Evolutionary conservation across 23 tunicate species (phyloP).

Genomic region (Styela clava): DNA sequence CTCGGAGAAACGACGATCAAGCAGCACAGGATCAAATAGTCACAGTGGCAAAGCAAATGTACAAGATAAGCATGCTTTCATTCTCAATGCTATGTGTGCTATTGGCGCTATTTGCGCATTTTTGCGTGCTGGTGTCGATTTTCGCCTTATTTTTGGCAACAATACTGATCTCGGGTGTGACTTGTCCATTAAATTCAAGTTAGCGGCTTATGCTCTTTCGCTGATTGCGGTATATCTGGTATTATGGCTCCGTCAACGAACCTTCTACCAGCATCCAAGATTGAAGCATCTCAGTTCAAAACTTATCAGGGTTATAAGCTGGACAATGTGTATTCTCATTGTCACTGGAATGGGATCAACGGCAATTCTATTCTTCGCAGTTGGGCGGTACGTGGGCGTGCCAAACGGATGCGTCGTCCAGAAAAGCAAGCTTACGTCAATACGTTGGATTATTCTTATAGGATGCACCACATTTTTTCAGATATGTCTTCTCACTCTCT

Average conservation of each 20-base stretch:
- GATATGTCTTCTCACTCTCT: constrained; percentile 12
- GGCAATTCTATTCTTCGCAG: not conserved
- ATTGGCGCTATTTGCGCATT: constrained; percentile 10
- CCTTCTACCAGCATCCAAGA: constrained; percentile 41
- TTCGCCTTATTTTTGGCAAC: constrained; percentile 8
- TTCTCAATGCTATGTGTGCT: not conserved
- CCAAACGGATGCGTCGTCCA: not conserved
- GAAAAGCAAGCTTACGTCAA: not conserved
- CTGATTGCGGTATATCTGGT: constrained; percentile 38
- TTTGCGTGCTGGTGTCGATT: constrained; percentile 3
- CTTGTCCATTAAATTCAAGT: constrained; percentile 13
- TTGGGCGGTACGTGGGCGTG: not conserved
- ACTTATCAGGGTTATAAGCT: constrained; percentile 40
- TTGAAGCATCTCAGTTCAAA: constrained; percentile 36
- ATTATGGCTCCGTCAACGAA: constrained; percentile 75
- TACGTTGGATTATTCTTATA: constrained; percentile 22
- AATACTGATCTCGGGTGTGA: constrained; percentile 22
- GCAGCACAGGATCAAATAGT: not conserved
- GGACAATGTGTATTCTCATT: constrained; percentile 41
- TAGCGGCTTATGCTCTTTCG: not conserved
- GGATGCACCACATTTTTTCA: constrained; percentile 20
- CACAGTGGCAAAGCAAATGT: not conserved
- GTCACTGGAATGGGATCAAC: not conserved
- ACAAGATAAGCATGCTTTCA: not conserved
- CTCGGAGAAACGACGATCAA: not conserved